phyloP scores from a whole-genome alignment of 1,140 invertebrate species.

The Diorhabda sublineata region DNA sequence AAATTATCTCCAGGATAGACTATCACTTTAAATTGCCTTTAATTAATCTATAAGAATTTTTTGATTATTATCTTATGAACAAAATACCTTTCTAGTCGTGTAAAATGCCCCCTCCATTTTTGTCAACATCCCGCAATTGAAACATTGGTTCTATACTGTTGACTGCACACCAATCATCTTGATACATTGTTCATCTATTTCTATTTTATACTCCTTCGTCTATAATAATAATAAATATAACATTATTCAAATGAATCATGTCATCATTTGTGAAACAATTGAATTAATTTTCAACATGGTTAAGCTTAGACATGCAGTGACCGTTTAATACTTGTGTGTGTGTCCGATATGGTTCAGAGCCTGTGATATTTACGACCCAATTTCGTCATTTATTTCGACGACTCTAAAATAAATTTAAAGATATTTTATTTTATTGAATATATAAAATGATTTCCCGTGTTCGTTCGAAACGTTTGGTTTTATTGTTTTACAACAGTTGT shows the following conservation, averaged over 20 bases:
- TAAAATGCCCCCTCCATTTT: too few relatives aligned
- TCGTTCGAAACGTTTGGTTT: conserved; percentile 22
- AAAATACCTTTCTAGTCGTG: too few relatives aligned
- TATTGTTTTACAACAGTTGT: conserved; percentile 37
- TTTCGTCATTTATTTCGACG: conserved; percentile 34
- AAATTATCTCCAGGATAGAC: too few relatives aligned
- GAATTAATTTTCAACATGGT: conserved; percentile 48
- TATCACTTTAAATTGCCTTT: too few relatives aligned
- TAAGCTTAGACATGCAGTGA: conserved; percentile 37
- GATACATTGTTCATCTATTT: background rate
- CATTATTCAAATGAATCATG: conserved; percentile 23
- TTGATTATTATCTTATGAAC: too few relatives aligned
- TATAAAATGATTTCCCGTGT: conserved; percentile 26
- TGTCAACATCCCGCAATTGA: too few relatives aligned
- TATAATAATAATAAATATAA: conserved; percentile 6
- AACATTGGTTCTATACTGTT: too few relatives aligned
- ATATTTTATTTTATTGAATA: conserved; percentile 32
- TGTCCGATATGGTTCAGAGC: conserved; percentile 32
- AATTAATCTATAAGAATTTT: too few relatives aligned
- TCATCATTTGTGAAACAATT: conserved; percentile 42
- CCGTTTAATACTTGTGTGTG: conserved; percentile 34
- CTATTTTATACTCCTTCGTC: background rate
- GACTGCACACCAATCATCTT: too few relatives aligned
- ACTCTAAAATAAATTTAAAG: conserved; percentile 22
- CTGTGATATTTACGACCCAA: conserved; percentile 36